Evolutionary conservation across 2,888 invertebrate species (phyloP).

Genomic region (Folsomia candida): DNA sequence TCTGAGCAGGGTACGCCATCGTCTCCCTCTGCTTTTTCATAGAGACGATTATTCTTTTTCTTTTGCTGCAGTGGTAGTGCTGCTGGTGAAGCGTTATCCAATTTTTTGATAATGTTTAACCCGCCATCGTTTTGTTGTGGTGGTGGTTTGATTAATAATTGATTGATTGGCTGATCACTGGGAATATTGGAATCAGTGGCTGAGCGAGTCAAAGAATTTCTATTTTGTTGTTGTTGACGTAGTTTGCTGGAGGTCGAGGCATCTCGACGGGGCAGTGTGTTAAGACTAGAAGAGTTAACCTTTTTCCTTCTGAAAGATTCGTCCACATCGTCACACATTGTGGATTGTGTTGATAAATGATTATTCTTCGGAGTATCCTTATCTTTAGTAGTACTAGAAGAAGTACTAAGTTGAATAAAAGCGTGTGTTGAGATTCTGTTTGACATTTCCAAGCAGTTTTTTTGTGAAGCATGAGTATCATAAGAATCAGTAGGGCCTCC

Average conservation of each 20-base stretch:
- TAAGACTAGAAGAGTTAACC: slow-evolving; percentile 47
- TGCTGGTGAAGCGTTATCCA: background rate
- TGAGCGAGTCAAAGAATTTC: slow-evolving; percentile 37
- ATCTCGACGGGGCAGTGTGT: slow-evolving; percentile 43
- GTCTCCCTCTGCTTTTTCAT: background rate
- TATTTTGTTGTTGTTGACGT: slow-evolving; percentile 8
- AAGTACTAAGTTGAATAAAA: background rate
- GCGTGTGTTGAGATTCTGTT: slow-evolving; percentile 3
- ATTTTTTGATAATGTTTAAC: too few relatives aligned
- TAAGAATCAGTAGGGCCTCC: background rate
- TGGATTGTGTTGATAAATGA: background rate
- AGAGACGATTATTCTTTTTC: background rate
- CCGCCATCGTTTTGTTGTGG: too few relatives aligned
- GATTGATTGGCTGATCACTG: background rate
- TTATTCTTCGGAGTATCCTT: too few relatives aligned
- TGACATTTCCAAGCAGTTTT: background rate
- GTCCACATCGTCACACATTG: background rate
- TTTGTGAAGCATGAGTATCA: background rate
- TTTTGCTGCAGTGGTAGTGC: background rate
- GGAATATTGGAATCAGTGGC: slow-evolving; percentile 46
- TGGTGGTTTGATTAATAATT: too few relatives aligned
- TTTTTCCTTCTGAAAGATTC: slow-evolving; percentile 18
- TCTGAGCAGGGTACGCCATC: background rate
- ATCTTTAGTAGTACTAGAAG: background rate
- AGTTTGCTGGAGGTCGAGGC: slow-evolving; percentile 11